Conservation (phyloP, 1,140 invertebrate genomes). For the Bombus difficillimus region DNA sequence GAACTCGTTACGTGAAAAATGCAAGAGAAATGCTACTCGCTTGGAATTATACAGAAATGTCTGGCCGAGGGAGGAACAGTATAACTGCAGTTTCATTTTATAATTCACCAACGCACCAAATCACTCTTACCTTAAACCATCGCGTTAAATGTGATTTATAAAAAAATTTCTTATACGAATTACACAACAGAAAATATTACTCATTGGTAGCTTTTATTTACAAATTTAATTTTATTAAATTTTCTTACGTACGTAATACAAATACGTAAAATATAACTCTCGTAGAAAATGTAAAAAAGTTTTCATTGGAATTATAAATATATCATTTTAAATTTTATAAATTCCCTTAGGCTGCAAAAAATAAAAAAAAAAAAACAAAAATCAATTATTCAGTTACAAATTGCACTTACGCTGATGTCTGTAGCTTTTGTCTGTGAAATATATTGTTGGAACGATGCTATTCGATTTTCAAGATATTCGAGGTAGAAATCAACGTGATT, state of each 20-base stretch:
- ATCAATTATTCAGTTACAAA: background rate
- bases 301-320: too few species aligned
- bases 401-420: background rate
- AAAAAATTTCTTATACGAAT: background rate
- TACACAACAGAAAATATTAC: background rate
- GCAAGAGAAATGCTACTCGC: background rate
- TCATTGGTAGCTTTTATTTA: background rate
- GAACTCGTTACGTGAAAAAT: background rate
- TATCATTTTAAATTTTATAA: background rate
- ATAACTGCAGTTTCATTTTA: background rate
- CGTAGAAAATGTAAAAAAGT: background rate
- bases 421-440: constrained; percentile 1
- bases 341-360: background rate
- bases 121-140: background rate
- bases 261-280: background rate
- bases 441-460: background rate
- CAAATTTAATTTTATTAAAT: background rate
- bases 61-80: background rate
- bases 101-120: background rate
- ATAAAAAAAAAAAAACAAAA: too few species aligned
- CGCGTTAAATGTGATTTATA: background rate
- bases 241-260: background rate
- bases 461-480: background rate
- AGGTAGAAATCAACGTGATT: background rate
- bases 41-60: background rate